Base-by-base conservation (phyloP, 2,113 vertebrate species). In the Thamnaconus septentrionalis region DNA sequence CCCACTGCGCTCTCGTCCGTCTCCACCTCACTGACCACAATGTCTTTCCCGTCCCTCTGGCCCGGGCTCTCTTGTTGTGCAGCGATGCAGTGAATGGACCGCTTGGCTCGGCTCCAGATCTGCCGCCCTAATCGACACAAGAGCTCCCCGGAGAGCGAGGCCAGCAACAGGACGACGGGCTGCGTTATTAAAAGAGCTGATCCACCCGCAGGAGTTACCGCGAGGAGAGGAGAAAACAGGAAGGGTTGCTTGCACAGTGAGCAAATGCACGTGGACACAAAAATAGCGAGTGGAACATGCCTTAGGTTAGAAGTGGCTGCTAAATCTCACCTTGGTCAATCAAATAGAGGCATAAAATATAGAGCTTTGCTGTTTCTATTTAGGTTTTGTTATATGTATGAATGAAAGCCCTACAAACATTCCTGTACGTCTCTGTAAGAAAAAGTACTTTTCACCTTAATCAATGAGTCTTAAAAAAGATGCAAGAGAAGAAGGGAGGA, bases 171-270 rank as follows among this genome's bases (percentile, higher is more conserved):
- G 68, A 85, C 69, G 80, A 85, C 82, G 79, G 74, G 78, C 67
- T 88, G 75, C 84, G 86, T 86, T 90, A 89, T 88, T 89, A 87
- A 90, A 85, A 87, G 76, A 77, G 57, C 62, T 74, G 76, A 78
- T 80, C 71, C 58, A 73, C 77, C 71, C 56, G 3, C 53, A 65
- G 71, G 82, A 56, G 70, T 43, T 39, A 61, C 18, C 18, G 67
- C 44, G 56, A 78, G 46, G 8, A 59, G 56, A 56, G 57, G 43
- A 64, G 31, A 56, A 76, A 11, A 68, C 39, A 64, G 59, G 47
- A 31, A 31, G 18, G 18, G 18, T 31, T 31, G 18, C 18, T 31
- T 31, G 1, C 69, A 63, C 45, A 53, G 49, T 7, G 7, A 55
- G 11, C 44, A 52, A 56, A 51, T 50, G 46, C n/a, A 43, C 18